These are phyloP conservation scores for Taenaris catops DNA, from an alignment of 2,888 invertebrate species.

Conservation along the genomic window DNA sequence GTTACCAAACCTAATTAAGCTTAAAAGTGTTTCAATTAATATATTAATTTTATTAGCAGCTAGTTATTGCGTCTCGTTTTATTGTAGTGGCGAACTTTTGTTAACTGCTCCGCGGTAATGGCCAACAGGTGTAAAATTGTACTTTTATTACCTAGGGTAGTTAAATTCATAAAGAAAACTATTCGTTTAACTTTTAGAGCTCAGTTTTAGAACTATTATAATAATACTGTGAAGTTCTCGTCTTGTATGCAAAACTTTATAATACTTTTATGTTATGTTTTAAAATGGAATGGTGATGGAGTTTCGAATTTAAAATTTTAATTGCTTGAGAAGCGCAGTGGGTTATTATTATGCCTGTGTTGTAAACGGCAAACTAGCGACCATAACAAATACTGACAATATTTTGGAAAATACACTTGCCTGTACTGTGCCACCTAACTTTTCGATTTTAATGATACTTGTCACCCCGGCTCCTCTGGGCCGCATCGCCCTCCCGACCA, in stretches of 20 bases:
- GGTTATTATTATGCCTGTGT: too few species aligned
- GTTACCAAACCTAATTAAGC: too few species aligned
- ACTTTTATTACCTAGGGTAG: conserved; percentile 16
- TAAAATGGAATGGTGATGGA: background rate
- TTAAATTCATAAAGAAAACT: conserved; percentile 10
- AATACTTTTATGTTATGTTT: conserved; percentile 4
- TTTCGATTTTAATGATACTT: too few species aligned
- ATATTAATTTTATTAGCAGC: conserved; percentile 21
- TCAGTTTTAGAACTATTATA: conserved; percentile 15
- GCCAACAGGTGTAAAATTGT: conserved; percentile 22
- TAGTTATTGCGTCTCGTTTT: conserved; percentile 14
- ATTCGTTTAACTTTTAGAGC: conserved; percentile 19
- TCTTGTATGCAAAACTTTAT: conserved; percentile 9
- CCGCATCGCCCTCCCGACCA: too few species aligned
- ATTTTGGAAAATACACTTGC: too few species aligned
- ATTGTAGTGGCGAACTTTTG: conserved; percentile 13
- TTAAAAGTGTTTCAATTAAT: too few species aligned
- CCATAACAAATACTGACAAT: too few species aligned
- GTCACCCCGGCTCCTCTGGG: too few species aligned
- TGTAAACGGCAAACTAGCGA: too few species aligned
- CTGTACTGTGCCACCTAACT: too few species aligned
- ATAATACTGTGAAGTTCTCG: conserved; percentile 15
- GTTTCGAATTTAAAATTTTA: too few species aligned
- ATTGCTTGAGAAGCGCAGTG: too few species aligned
- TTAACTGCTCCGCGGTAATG: conserved; percentile 19